Percentiles rank a stretch among this genome's conserved stretches.
Conservation (phyloP, 2,888 invertebrate species). For the Icerya purchasi region DNA sequence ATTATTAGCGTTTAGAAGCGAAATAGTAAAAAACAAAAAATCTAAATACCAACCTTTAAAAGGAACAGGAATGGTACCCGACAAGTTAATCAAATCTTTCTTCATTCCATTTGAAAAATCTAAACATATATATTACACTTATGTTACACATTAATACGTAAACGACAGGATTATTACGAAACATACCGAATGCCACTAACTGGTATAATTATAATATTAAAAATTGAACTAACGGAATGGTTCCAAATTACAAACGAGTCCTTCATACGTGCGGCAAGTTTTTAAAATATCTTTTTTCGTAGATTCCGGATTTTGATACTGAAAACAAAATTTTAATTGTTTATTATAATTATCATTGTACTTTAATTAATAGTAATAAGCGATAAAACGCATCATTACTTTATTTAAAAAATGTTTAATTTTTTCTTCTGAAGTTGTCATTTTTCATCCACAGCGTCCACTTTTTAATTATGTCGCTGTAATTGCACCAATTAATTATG, state of each 20-base stretch:
- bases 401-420: neutral
- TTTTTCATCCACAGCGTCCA: too few species aligned
- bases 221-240: conserved; percentile 38
- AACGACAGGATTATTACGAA: conserved; percentile 12
- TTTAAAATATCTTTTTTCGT: conserved; percentile 43
- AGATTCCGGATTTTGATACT: conserved; percentile 47
- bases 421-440: neutral
- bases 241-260: conserved; percentile 40
- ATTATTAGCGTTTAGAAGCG: too few species aligned
- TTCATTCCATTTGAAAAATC: conserved; percentile 16
- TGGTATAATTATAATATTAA: neutral
- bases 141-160: too few species aligned
- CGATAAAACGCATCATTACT: too few species aligned
- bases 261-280: conserved; percentile 40
- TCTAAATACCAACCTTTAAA: conserved; percentile 44
- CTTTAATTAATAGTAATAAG: too few species aligned
- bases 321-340: conserved; percentile 25
- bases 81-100: conserved; percentile 55
- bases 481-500: too few species aligned
- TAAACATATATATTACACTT: too few species aligned
- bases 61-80: conserved; percentile 79
- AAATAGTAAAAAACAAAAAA: too few species aligned
- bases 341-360: too few species aligned
- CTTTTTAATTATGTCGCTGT: too few species aligned
- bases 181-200: neutral